Conservation (phyloP, 1,140 invertebrate species). For the Leptopilina boulardi region DNA sequence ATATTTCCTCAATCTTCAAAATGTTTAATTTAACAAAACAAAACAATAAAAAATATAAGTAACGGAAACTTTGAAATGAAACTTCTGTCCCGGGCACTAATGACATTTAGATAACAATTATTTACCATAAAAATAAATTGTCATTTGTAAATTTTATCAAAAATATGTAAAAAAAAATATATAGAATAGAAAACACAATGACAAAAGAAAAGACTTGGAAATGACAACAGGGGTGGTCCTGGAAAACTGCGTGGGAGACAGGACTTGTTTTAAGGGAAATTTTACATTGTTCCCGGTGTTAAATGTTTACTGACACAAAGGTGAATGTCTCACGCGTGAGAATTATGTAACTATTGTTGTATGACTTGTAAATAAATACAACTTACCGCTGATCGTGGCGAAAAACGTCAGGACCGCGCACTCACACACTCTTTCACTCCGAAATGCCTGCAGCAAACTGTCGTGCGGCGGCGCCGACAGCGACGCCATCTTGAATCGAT, state of each 20-base stretch:
- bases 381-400: slow-evolving; percentile 71
- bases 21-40: neutral
- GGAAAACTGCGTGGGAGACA: slow-evolving; percentile 65
- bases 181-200: slow-evolving; percentile 12
- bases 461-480: slow-evolving; percentile 58
- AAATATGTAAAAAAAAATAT: slow-evolving; percentile 1
- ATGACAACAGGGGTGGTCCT: slow-evolving; percentile 52
- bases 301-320: slow-evolving; percentile 41
- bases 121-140: neutral
- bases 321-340: slow-evolving; percentile 46
- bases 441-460: slow-evolving; percentile 53
- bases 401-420: slow-evolving; percentile 70
- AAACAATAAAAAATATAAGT: neutral
- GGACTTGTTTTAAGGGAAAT: slow-evolving; percentile 34
- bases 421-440: slow-evolving; percentile 57
- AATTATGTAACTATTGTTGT: slow-evolving; percentile 72
- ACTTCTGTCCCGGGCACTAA: neutral
- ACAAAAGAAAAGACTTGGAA: neutral
- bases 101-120: neutral
- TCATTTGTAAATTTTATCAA: neutral
- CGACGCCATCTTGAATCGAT: slow-evolving; percentile 64
- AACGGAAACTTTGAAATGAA: neutral
- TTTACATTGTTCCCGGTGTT: slow-evolving; percentile 53
- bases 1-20: neutral
- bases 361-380: slow-evolving; percentile 70